Conservation (phyloP, 2,888 invertebrate genomes). For the Brachynemurus nebulosus region DNA sequence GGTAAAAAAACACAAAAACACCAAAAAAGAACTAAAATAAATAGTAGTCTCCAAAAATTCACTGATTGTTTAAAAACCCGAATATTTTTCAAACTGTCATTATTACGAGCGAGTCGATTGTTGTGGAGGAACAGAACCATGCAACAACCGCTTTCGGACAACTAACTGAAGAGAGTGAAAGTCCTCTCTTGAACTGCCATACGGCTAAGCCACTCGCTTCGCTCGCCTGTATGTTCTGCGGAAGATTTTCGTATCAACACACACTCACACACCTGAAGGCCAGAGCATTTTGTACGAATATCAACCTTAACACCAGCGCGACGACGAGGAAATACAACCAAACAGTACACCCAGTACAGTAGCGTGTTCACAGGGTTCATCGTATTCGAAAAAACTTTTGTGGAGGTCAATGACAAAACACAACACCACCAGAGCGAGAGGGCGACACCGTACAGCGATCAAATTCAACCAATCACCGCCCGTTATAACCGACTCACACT, state of each 20-base stretch:
- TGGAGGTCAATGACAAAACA: slow-evolving; percentile 70
- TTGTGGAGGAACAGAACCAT: no score
- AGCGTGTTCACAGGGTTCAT: slow-evolving; percentile 40
- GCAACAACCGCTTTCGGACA: slow-evolving; percentile 27
- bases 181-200: slow-evolving; percentile 28
- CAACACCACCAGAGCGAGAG: no score
- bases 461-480: slow-evolving; percentile 37
- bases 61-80: no score
- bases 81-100: no score
- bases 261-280: slow-evolving; percentile 10
- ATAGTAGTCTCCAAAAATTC: not conserved
- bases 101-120: no score
- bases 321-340: slow-evolving; percentile 17
- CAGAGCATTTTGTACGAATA: slow-evolving; percentile 6
- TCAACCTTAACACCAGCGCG: slow-evolving; percentile 11
- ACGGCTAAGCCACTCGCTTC: no score
- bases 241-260: not conserved
- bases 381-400: slow-evolving; percentile 63
- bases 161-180: slow-evolving; percentile 34
- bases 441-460: slow-evolving; percentile 31
- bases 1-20: slow-evolving; percentile 7
- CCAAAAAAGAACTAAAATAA: slow-evolving; percentile 9
- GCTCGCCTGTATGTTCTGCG: not conserved
- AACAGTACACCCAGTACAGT: slow-evolving; percentile 27
- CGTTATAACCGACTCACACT: slow-evolving; percentile 35